phyloP scores from a whole-genome alignment of 2,797 vertebrate genomes.

The Eulemur albifrons region DNA sequence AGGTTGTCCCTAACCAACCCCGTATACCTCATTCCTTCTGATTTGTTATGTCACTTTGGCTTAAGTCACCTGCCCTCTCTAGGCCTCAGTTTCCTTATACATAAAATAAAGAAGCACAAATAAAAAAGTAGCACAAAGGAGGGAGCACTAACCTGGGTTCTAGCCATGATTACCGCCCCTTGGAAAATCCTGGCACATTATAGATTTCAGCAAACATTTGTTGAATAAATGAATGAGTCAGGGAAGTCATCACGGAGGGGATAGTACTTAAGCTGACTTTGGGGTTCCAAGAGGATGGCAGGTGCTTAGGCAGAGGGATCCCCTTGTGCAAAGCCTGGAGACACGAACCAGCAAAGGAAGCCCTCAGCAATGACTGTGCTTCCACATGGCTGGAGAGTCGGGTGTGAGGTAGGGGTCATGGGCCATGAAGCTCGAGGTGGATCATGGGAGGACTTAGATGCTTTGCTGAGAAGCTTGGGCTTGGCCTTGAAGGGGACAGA shows the following conservation, averaged over 20 bases:
- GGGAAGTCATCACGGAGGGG: constrained; percentile 52
- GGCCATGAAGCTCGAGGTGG: neutral
- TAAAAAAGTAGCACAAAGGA: neutral
- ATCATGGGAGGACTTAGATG: neutral
- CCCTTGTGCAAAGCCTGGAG: neutral
- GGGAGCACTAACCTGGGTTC: neutral
- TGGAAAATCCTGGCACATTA: neutral
- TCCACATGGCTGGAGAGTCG: neutral
- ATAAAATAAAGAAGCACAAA: neutral
- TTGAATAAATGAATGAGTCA: neutral
- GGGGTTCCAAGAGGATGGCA: neutral
- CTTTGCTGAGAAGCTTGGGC: neutral
- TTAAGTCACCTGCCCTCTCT: neutral
- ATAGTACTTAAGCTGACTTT: neutral
- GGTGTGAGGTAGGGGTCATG: neutral
- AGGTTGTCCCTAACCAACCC: neutral
- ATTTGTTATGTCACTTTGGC: neutral
- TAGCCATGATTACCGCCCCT: fast-evolving
- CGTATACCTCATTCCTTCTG: neutral
- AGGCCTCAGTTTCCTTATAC: neutral
- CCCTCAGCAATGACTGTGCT: neutral
- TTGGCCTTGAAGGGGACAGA: neutral
- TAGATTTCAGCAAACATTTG: neutral
- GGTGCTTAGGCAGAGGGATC: neutral
- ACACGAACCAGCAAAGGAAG: neutral